Base-by-base conservation (phyloP, 2,888 invertebrate genomes). In the Cheilosia urbana region DNA sequence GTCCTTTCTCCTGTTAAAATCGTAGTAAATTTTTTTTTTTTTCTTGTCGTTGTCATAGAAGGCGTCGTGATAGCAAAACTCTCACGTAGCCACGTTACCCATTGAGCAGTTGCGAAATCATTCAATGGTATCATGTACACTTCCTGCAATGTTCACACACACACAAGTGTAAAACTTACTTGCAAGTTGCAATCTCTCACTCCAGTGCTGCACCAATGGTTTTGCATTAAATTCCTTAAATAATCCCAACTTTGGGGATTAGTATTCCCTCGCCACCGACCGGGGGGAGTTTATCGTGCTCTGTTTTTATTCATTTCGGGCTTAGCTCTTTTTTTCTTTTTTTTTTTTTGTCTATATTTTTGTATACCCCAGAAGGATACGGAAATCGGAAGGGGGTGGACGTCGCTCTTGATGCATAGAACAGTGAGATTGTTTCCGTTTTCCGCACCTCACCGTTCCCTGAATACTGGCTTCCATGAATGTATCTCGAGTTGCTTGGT, bases 161-260 rank as follows among this genome's bases (percentile, higher is more conserved):
- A 68, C 55, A 76, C 19, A 15, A 19, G 40, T n/a, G 21, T 37
- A 79, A 49, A 51, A 17, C 37, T 40, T 40, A 71, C 40, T 37
- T 53, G 40, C 62, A 53, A 71, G 30, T 37, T 53, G 40, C 62
- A 53, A 66, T 71, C 69, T 45, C 37, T 37, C 13, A 13, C 30
- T 30, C 37, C 11, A 77, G 45, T 30, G 27, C 24, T 69, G 71
- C 77, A 71, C 62, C 53, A 27, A 40, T 6, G 72, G 68, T 42
- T 82, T 72, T 77, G 63, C 53, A 65, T 82, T 78, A 62, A 66
- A 81, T 76, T 57, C 76, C 40, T 71, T 17, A 27, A 47, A 77
- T 73, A 83, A 55, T 55, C 66, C 72, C 58, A 73, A 68, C 68
- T 57, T 19, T 37, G n/a, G 49, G 68, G 72, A 73, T 81, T 80